Conservation (phyloP, 2,888 invertebrate species). For the Chloromyia formosa region DNA sequence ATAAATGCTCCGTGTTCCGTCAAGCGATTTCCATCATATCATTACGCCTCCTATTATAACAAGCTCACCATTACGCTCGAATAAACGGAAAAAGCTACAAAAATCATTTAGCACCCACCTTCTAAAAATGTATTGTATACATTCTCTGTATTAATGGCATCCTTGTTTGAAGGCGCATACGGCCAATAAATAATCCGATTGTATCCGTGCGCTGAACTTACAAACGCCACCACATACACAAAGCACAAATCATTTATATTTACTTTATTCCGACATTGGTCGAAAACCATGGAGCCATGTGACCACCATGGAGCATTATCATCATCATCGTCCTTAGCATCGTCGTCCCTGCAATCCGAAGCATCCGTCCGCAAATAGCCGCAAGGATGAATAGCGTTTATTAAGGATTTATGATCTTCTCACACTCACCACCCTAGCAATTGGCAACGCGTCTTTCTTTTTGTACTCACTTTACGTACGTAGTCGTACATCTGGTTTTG, state of each 20-base stretch:
- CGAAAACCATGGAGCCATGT: background rate
- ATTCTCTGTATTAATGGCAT: conserved; percentile 42
- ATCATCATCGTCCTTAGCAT: background rate
- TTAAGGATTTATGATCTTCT: conserved; percentile 50
- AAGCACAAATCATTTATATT: conserved; percentile 49
- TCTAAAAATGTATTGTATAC: background rate
- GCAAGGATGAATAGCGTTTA: conserved; percentile 48
- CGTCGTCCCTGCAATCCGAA: conserved; percentile 27
- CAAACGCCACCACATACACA: conserved; percentile 40
- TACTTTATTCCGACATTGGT: conserved; percentile 42
- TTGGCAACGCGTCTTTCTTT: conserved; percentile 27
- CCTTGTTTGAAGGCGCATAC: conserved; percentile 44
- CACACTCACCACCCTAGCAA: conserved; percentile 40
- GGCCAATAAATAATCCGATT: conserved; percentile 50
- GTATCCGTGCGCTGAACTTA: conserved; percentile 31
- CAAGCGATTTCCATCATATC: background rate
- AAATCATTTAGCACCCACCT: conserved; percentile 39
- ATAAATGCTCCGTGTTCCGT: too few relatives aligned
- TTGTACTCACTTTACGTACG: background rate
- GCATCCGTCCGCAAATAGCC: conserved; percentile 46
- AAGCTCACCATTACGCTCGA: background rate
- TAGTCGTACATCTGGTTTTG: conserved; percentile 9
- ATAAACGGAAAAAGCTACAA: conserved; percentile 18
- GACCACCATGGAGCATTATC: background rate
- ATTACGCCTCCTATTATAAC: background rate